Evolutionary conservation across 2,888 invertebrate genomes (phyloP).

Genomic region (Clanis bilineata): DNA sequence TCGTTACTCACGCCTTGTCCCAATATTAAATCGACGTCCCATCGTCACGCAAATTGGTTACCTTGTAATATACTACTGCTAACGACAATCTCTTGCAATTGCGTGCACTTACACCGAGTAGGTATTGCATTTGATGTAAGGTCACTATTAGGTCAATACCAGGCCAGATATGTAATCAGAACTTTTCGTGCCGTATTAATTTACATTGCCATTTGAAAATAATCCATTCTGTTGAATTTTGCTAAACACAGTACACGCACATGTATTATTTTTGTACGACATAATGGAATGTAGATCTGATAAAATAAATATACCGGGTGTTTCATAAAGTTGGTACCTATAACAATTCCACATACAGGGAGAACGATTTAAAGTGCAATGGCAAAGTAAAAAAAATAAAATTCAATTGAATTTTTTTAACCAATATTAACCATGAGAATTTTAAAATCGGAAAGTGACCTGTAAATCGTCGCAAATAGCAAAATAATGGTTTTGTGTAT

Average conservation of each 20-base stretch:
- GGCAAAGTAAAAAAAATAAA: too few species aligned
- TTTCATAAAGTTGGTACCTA: too few species aligned
- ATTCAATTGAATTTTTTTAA: too few species aligned
- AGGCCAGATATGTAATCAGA: conserved; percentile 11
- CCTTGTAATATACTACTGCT: conserved; percentile 12
- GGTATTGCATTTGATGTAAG: conserved; percentile 19
- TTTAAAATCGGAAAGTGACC: too few species aligned
- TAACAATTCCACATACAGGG: too few species aligned
- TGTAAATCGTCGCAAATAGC: too few species aligned
- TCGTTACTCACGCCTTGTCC: not conserved
- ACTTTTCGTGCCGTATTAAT: conserved; percentile 6
- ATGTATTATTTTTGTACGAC: not conserved
- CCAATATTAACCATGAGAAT: too few species aligned
- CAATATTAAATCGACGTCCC: conserved; percentile 1
- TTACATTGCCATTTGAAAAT: conserved; percentile 11
- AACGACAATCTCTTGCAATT: conserved; percentile 14
- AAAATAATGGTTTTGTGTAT: too few species aligned
- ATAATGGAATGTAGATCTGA: too few species aligned
- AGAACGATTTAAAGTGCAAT: too few species aligned
- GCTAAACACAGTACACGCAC: not conserved
- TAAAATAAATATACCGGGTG: too few species aligned
- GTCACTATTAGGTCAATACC: conserved; percentile 10
- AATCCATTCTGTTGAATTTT: not conserved
- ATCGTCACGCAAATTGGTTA: conserved; percentile 12
- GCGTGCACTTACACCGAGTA: conserved; percentile 10